A percentile compares a stretch with the other conserved stretches of the same genome.
Conservation (phyloP, 2,113 vertebrate species). For the Heteronetta atricapilla region DNA sequence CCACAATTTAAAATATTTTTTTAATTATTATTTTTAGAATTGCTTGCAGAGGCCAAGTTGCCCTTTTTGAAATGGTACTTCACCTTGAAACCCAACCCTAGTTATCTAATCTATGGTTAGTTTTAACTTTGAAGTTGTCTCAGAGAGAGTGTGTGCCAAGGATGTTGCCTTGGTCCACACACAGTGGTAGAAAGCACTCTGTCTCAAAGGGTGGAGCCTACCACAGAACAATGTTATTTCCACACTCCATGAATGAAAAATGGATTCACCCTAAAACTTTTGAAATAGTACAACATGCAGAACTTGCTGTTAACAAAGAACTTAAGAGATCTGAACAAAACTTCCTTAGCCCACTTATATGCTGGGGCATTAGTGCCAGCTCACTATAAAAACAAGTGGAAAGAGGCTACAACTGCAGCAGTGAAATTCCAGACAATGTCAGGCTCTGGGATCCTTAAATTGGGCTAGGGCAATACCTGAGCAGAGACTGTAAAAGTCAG, state of each 20-base stretch:
- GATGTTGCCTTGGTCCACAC: neutral
- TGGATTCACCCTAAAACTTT: neutral
- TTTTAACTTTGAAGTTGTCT: neutral
- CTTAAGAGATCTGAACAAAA: neutral
- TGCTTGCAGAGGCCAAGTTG: neutral
- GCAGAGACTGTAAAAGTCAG: neutral
- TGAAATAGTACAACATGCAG: neutral
- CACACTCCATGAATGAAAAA: neutral
- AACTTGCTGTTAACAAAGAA: neutral
- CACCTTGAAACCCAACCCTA: neutral
- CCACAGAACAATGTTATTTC: neutral
- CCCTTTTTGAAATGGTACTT: neutral
- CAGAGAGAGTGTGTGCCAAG: neutral
- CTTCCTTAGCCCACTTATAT: neutral
- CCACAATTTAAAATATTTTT: neutral
- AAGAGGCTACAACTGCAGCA: neutral
- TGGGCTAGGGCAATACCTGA: neutral
- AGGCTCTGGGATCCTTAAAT: accelerated
- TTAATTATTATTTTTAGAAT: neutral
- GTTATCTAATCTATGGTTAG: neutral
- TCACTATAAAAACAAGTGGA: neutral
- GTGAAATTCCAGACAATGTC: neutral
- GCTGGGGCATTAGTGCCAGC: neutral
- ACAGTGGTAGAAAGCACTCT: neutral
- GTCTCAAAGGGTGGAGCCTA: neutral